These are phyloP conservation scores for Triops longicaudatus DNA, from an alignment of 1,140 invertebrate genomes.

Conservation along the genomic window DNA sequence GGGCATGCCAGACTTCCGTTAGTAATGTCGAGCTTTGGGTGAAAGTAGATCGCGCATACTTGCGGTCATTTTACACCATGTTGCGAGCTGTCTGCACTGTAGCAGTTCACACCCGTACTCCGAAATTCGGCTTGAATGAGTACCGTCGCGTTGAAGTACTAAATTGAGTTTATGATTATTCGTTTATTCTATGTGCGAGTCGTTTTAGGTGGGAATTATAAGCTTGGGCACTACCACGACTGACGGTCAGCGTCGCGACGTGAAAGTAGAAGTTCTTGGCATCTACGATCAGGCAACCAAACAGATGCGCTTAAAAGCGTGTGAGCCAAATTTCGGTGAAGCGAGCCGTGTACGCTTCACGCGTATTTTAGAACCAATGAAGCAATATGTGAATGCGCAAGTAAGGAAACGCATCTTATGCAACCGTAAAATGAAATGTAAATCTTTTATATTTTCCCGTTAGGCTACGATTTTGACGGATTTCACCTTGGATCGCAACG, in stretches of 20 bases:
- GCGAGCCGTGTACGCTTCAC: slow-evolving; percentile 30
- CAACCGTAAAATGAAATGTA: neutral
- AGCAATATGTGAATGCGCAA: slow-evolving; percentile 57
- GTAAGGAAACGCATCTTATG: neutral
- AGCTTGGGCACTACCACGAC: slow-evolving; percentile 78
- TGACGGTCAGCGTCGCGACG: slow-evolving; percentile 61
- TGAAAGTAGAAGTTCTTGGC: slow-evolving; percentile 80
- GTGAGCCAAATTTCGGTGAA: slow-evolving; percentile 50
- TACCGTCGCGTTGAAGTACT: slow-evolving; percentile 21
- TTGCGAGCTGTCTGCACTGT: slow-evolving; percentile 63
- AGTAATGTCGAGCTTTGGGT: slow-evolving; percentile 81
- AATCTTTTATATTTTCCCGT: slow-evolving; percentile 31
- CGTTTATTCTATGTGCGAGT: slow-evolving; percentile 33
- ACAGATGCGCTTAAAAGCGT: slow-evolving; percentile 62
- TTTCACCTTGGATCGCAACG: slow-evolving; percentile 68
- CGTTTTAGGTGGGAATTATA: slow-evolving; percentile 66
- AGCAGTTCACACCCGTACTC: slow-evolving; percentile 4
- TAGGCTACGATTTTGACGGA: slow-evolving; percentile 70
- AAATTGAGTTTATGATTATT: neutral
- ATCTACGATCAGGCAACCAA: slow-evolving; percentile 68
- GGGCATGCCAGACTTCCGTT: slow-evolving; percentile 78
- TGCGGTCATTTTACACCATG: slow-evolving; percentile 69
- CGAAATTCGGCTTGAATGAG: slow-evolving; percentile 16
- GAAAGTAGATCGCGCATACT: slow-evolving; percentile 63
- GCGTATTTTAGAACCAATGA: slow-evolving; percentile 62